These are phyloP conservation scores for Pseudonaja textilis DNA, from an alignment of 2,113 vertebrate species.

Conservation along the genomic window DNA sequence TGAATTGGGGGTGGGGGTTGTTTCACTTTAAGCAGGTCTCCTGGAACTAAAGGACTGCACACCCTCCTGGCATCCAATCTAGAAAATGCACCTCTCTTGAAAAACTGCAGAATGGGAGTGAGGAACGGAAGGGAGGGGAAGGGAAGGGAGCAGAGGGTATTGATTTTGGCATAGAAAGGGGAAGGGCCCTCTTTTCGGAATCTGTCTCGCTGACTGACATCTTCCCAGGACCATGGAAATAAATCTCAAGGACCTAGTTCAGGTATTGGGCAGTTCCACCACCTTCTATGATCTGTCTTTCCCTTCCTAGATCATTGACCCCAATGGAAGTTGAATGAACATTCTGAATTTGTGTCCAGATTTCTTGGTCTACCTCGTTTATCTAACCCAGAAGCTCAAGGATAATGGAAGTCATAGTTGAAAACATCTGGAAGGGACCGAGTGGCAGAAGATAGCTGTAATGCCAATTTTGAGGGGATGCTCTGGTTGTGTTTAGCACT, in stretches of 20 bases:
- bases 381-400: background rate
- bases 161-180: too few species aligned
- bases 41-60: background rate
- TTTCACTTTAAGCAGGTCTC: background rate
- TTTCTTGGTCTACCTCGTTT: background rate
- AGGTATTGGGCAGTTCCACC: background rate
- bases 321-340: background rate
- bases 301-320: background rate
- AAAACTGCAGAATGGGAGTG: background rate
- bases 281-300: background rate
- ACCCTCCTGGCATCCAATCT: background rate
- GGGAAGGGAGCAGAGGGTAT: too few species aligned
- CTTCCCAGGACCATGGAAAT: background rate
- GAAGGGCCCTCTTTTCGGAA: background rate
- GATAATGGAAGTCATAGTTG: background rate
- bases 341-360: background rate
- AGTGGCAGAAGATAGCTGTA: background rate
- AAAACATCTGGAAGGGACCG: background rate
- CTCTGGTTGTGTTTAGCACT: too few species aligned
- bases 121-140: too few species aligned
- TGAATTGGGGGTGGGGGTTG: background rate
- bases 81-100: background rate
- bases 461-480: too few species aligned
- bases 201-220: background rate
- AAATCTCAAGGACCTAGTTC: background rate